phyloP scores from a whole-genome alignment of 2,113 vertebrate species.

The Chaenocephalus aceratus region DNA sequence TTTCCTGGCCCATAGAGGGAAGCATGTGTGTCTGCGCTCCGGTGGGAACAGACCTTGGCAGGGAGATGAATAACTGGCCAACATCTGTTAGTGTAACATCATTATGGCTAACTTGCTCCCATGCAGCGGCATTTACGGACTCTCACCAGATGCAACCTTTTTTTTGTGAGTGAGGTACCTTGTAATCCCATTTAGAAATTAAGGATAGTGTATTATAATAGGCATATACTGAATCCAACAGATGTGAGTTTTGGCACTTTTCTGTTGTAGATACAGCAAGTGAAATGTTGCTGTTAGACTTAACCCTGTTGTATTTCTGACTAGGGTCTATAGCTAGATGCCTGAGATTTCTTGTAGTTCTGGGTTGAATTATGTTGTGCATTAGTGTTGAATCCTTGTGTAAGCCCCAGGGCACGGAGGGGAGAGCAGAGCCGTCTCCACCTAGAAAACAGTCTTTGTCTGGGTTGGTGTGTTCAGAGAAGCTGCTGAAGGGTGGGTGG shows the following conservation, averaged over 20 bases:
- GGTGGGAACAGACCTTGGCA: constrained; percentile 73
- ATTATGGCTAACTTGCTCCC: constrained; percentile 78
- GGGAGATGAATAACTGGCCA: constrained; percentile 80
- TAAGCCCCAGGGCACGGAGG: constrained; percentile 56
- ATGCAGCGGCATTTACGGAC: constrained; percentile 62
- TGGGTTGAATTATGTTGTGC: constrained; percentile 71
- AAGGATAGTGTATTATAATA: constrained; percentile 52
- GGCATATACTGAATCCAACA: constrained; percentile 57
- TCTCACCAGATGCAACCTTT: constrained; percentile 65
- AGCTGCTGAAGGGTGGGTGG: constrained; percentile 53
- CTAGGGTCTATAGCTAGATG: constrained; percentile 10
- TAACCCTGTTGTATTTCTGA: constrained; percentile 31
- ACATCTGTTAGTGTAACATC: constrained; percentile 85
- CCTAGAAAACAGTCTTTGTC: constrained; percentile 57
- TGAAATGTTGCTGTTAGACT: constrained; percentile 40
- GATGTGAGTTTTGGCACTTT: constrained; percentile 65
- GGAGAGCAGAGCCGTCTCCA: constrained; percentile 55
- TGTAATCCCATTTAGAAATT: constrained; percentile 70
- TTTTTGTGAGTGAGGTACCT: constrained; percentile 34
- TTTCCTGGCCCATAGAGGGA: constrained; percentile 36
- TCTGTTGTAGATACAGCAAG: constrained; percentile 47
- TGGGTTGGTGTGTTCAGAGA: constrained; percentile 52
- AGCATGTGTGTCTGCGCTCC: constrained; percentile 68
- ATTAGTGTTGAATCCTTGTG: constrained; percentile 61
- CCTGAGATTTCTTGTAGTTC: constrained; percentile 45